A percentile compares a stretch with the other conserved stretches of the same genome.
These are phyloP conservation scores for Drosophila jambulina DNA, from an alignment of 1,140 invertebrate genomes.

Conservation along the genomic window DNA sequence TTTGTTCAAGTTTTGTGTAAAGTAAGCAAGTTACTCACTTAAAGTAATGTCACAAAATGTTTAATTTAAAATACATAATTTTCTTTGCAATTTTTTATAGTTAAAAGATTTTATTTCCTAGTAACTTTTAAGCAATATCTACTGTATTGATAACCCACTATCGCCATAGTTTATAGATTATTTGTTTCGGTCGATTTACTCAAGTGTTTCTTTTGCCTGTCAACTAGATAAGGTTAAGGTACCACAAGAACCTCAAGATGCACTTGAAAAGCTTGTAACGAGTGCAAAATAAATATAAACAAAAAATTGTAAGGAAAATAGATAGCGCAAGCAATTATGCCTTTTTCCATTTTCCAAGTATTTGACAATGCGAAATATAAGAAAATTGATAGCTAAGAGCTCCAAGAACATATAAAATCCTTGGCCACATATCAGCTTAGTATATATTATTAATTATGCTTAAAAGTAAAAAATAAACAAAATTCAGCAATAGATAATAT, in stretches of 20 bases:
- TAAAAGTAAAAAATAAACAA: background rate
- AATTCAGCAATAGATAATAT: background rate
- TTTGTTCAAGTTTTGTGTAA: background rate
- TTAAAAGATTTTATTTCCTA: background rate
- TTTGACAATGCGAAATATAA: background rate
- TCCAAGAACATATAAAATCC: too few species aligned
- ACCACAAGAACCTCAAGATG: conserved; percentile 29
- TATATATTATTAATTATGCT: background rate
- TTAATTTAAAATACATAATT: background rate
- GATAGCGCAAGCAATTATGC: background rate
- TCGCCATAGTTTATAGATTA: conserved; percentile 17
- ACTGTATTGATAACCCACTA: conserved; percentile 26
- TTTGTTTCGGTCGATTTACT: conserved; percentile 14
- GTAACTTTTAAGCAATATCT: background rate
- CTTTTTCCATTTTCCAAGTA: background rate
- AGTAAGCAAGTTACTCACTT: too few species aligned
- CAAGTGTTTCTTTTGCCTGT: conserved; percentile 10
- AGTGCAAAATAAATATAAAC: conserved; percentile 20
- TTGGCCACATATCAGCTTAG: background rate
- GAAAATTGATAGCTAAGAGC: too few species aligned
- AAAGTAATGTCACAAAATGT: background rate
- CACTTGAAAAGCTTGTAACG: conserved; percentile 16
- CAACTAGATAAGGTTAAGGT: conserved; percentile 23
- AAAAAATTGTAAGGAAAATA: background rate
- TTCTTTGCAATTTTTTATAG: background rate